A percentile compares a stretch with the other conserved stretches of the same genome.
Conservation (phyloP, 2,888 invertebrate species). For the Lithosia quadra region DNA sequence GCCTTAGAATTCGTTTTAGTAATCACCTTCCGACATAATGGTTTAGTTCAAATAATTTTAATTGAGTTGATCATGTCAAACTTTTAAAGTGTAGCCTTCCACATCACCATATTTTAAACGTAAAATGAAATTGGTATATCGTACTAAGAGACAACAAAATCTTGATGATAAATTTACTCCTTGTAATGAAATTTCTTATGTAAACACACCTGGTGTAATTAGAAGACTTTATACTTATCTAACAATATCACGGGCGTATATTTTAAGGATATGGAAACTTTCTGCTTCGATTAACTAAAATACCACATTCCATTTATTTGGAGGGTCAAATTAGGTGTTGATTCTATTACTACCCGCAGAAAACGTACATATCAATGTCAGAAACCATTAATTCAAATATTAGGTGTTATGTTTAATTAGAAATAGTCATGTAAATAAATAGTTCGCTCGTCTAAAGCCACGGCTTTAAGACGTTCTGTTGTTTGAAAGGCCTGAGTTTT, state of each 20-base stretch:
- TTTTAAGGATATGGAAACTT: conserved; percentile 42
- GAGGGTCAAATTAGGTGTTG: conserved; percentile 43
- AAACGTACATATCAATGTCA: conserved; percentile 60
- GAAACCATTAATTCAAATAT: conserved; percentile 25
- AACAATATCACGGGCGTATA: neutral
- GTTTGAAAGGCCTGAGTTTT: neutral
- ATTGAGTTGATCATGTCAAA: conserved; percentile 27
- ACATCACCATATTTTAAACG: conserved; percentile 12
- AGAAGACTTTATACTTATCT: neutral
- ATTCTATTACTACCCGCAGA: conserved; percentile 45
- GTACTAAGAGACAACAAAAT: conserved; percentile 34
- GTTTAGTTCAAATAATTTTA: conserved; percentile 45
- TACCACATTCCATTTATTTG: conserved; percentile 69
- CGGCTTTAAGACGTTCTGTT: neutral
- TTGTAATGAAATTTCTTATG: conserved; percentile 5
- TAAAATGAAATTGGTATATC: conserved; percentile 10
- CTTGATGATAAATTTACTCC: neutral
- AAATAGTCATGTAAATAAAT: conserved; percentile 21
- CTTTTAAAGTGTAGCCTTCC: neutral
- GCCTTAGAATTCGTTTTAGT: conserved; percentile 49
- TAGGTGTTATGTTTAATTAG: conserved; percentile 28
- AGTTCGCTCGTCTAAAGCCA: conserved; percentile 12
- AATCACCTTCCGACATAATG: conserved; percentile 50
- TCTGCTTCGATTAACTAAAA: conserved; percentile 53
- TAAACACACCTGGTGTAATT: conserved; percentile 16